These are phyloP conservation scores for Stichodactyla mertensii DNA, from an alignment of 64 coral and sea anemone genomes.

Conservation along the genomic window DNA sequence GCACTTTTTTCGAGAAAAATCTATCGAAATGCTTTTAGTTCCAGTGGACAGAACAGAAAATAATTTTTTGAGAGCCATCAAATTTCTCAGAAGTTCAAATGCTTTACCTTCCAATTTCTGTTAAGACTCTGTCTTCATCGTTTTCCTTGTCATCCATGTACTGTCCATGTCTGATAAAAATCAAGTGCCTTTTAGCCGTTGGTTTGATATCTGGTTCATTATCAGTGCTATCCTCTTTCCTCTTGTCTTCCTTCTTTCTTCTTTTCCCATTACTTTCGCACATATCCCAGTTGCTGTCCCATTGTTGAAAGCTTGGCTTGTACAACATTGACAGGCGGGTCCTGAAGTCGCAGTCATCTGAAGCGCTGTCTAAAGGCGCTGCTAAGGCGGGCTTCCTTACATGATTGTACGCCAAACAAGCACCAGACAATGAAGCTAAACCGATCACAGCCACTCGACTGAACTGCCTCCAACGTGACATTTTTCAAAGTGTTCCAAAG, in stretches of 20 bases:
- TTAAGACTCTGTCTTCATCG: conserved; percentile 64
- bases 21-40: neutral
- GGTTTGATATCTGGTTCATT: conserved; percentile 61
- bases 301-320: conserved; percentile 43
- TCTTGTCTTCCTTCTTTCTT: conserved; percentile 8
- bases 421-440: conserved; percentile 66
- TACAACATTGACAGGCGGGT: conserved; percentile 38
- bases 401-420: conserved; percentile 48
- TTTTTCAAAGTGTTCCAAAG: neutral
- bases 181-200: conserved; percentile 61
- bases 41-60: neutral
- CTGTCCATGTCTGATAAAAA: conserved; percentile 87
- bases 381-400: conserved; percentile 38
- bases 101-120: conserved; percentile 78
- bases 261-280: conserved; percentile 46
- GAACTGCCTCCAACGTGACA: conserved; percentile 51
- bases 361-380: neutral
- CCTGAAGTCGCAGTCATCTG: conserved; percentile 15
- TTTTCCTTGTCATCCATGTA: conserved; percentile 58
- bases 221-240: neutral
- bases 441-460: conserved; percentile 41
- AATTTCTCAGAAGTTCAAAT: neutral
- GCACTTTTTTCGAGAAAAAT: neutral
- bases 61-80: too few relatives aligned
- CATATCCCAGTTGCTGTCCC: conserved; percentile 93